Conservation (phyloP, 1,140 invertebrate genomes). For the Cotesia glomerata region DNA sequence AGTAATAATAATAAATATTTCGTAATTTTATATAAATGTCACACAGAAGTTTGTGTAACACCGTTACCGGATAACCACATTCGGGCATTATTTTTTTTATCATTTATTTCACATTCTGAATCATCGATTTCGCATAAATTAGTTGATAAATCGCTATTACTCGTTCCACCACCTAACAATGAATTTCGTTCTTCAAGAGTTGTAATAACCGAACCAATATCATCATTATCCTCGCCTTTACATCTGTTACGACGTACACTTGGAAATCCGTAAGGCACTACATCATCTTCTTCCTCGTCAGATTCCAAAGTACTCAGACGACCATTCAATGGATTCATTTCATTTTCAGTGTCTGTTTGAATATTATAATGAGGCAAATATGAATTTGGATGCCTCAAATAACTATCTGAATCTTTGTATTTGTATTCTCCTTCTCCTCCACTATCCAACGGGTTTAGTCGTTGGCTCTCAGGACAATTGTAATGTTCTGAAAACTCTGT, state of each 20-base stretch:
- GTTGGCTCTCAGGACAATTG: conserved; percentile 64
- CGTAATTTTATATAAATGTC: conserved; percentile 48
- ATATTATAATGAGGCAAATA: conserved; percentile 81
- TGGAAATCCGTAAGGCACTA: conserved; percentile 73
- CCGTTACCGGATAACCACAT: conserved; percentile 60
- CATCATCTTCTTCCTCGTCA: conserved; percentile 67
- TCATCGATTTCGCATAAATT: conserved; percentile 93
- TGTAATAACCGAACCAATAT: conserved; percentile 66
- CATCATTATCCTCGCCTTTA: conserved; percentile 60
- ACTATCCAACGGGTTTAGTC: conserved; percentile 70
- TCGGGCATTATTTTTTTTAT: conserved; percentile 64
- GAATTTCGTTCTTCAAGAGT: conserved; percentile 76
- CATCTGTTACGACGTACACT: conserved; percentile 66
- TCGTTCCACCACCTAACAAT: conserved; percentile 72
- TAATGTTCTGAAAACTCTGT: conserved; percentile 69
- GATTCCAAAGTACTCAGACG: conserved; percentile 57
- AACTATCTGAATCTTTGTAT: conserved; percentile 70
- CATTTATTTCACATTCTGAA: conserved; percentile 74
- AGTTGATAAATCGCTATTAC: conserved; percentile 84
- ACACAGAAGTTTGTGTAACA: conserved; percentile 68
- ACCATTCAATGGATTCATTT: conserved; percentile 63
- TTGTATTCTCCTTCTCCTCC: conserved; percentile 68
- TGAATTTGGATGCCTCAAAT: conserved; percentile 82
- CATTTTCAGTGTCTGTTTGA: conserved; percentile 72
- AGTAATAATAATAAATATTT: background rate